phyloP scores from a whole-genome alignment of 2,888 invertebrate genomes.

The Seira sanloemensis region DNA sequence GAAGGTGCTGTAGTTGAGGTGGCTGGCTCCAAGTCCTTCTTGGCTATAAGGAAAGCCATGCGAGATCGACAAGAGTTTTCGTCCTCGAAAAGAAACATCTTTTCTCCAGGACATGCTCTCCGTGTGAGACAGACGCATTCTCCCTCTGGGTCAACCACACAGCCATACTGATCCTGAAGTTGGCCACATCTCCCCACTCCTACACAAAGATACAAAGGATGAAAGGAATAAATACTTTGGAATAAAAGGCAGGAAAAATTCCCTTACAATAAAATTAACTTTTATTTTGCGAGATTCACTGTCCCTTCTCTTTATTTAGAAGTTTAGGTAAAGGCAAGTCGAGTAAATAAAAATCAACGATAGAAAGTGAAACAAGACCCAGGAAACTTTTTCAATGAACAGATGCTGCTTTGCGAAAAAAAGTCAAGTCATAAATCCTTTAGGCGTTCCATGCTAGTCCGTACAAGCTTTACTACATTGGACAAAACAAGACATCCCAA shows the following conservation, averaged over 20 bases:
- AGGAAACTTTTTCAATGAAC: not conserved
- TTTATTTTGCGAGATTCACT: not conserved
- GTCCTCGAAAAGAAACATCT: conserved; percentile 69
- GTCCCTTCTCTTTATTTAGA: not conserved
- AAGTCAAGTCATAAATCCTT: not conserved
- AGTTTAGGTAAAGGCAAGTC: not conserved
- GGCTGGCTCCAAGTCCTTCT: conserved; percentile 67
- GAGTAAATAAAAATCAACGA: not conserved
- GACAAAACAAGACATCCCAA: not conserved
- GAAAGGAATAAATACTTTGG: not conserved
- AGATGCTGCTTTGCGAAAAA: not conserved
- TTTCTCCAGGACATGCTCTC: conserved; percentile 65
- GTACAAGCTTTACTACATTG: not conserved
- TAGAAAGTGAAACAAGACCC: not conserved
- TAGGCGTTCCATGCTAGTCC: no score
- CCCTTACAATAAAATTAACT: not conserved
- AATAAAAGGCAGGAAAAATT: not conserved
- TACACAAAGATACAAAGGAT: conserved; percentile 34
- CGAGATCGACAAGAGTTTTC: conserved; percentile 63
- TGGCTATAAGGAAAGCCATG: conserved; percentile 68
- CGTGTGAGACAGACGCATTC: conserved; percentile 66
- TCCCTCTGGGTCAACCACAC: conserved; percentile 65
- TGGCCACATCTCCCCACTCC: conserved; percentile 39
- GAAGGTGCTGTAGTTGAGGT: conserved; percentile 40
- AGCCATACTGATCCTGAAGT: conserved; percentile 58